Evolutionary conservation across 2,888 invertebrate species (phyloP).

Genomic region (Tipula confusa): DNA sequence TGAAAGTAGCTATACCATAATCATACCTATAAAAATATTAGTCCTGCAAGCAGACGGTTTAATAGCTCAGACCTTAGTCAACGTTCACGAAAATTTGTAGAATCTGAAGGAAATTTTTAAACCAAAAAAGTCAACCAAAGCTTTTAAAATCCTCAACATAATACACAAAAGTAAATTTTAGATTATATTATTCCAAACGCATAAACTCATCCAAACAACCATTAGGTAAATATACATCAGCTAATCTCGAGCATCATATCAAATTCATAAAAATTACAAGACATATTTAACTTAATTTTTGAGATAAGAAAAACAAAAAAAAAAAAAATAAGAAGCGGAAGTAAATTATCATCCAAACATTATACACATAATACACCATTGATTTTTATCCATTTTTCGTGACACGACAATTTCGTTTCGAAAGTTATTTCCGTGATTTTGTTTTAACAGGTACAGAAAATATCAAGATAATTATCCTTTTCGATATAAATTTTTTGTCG

Average conservation of each 20-base stretch:
- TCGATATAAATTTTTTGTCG: not conserved
- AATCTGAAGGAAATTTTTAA: too few relatives aligned
- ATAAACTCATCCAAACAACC: too few relatives aligned
- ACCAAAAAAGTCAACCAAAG: too few relatives aligned
- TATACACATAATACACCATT: not conserved
- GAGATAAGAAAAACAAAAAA: not conserved
- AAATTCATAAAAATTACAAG: conserved; percentile 4
- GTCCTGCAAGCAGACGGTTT: too few relatives aligned
- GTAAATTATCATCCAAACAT: not conserved
- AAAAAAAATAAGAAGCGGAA: not conserved
- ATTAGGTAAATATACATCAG: too few relatives aligned
- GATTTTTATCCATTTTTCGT: conserved; percentile 1
- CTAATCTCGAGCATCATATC: not conserved
- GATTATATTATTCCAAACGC: too few relatives aligned
- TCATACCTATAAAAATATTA: too few relatives aligned
- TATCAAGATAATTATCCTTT: conserved; percentile 20
- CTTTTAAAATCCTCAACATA: too few relatives aligned
- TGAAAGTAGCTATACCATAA: too few relatives aligned
- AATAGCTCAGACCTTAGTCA: too few relatives aligned
- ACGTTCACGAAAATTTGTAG: too few relatives aligned
- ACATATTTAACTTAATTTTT: not conserved
- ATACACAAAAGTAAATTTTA: too few relatives aligned
- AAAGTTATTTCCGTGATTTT: conserved; percentile 3
- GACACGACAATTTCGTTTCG: not conserved
- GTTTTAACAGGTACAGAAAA: not conserved